A percentile compares a stretch with the other conserved stretches of the same genome.
Conservation (phyloP, 2,888 invertebrate genomes). For the Isoperla grammatica region DNA sequence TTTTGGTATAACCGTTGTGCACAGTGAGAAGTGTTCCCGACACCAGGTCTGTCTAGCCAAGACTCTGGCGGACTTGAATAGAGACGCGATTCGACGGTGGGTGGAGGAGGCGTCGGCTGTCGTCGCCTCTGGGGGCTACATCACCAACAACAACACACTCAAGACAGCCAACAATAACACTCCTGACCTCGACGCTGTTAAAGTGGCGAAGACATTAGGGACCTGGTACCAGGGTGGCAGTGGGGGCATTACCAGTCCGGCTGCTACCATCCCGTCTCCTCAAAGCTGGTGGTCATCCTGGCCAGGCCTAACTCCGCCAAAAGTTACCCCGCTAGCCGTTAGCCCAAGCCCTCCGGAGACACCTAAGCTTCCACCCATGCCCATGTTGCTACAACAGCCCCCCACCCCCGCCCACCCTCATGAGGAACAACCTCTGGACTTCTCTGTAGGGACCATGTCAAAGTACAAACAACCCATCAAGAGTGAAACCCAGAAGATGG, state of each 20-base stretch:
- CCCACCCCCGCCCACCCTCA: constrained; percentile 48
- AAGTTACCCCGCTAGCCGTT: neutral
- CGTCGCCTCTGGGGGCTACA: constrained; percentile 17
- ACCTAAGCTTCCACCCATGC: constrained; percentile 43
- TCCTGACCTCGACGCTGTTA: neutral
- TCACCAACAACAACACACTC: constrained; percentile 46
- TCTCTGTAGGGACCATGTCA: constrained; percentile 54
- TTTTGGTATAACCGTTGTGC: neutral
- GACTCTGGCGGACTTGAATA: constrained; percentile 53
- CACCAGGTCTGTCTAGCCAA: constrained; percentile 36
- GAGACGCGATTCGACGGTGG: constrained; percentile 29
- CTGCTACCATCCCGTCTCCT: constrained; percentile 3
- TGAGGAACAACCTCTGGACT: constrained; percentile 63
- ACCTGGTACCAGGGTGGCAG: constrained; percentile 15
- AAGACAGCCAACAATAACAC: constrained; percentile 23
- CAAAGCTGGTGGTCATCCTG: constrained; percentile 23
- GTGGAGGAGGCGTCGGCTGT: constrained; percentile 29
- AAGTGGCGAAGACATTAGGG: constrained; percentile 8
- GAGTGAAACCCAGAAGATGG: constrained; percentile 38
- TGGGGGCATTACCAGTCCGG: constrained; percentile 7
- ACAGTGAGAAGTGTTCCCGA: neutral
- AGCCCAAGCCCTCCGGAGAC: constrained; percentile 22
- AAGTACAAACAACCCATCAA: constrained; percentile 43
- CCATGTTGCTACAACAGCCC: constrained; percentile 55
- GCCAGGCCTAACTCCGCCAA: constrained; percentile 29